A percentile compares a stretch with the other conserved stretches of the same genome.
These are phyloP conservation scores for Anomalospiza imberbis DNA, from an alignment of 2,797 vertebrate genomes.

Conservation along the genomic window DNA sequence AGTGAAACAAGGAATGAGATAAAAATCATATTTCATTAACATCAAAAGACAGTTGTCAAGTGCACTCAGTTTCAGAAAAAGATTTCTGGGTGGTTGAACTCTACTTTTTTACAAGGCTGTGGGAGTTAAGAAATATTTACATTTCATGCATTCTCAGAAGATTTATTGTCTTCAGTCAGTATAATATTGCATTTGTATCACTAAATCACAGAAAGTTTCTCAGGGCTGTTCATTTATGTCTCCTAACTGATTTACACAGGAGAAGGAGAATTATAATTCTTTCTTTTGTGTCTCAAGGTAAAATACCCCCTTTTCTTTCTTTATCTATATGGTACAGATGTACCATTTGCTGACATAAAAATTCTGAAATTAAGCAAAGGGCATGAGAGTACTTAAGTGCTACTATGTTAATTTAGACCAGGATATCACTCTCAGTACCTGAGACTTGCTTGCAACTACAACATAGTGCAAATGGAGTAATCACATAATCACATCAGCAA, in stretches of 20 bases:
- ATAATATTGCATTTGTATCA: neutral
- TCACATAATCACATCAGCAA: neutral
- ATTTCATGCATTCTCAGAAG: neutral
- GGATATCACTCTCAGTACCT: neutral
- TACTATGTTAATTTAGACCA: neutral
- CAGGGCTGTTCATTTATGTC: neutral
- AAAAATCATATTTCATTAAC: neutral
- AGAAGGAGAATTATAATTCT: neutral
- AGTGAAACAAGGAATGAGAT: neutral
- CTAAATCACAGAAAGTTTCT: neutral
- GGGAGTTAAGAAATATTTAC: constrained; percentile 1
- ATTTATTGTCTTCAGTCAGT: neutral
- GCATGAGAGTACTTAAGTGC: neutral
- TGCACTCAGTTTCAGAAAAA: neutral
- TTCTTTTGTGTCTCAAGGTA: neutral
- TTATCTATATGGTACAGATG: neutral
- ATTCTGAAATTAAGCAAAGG: neutral
- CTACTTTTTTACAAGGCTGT: neutral
- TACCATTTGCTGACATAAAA: neutral
- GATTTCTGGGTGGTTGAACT: neutral
- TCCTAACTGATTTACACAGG: neutral
- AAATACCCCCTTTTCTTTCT: neutral
- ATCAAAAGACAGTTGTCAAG: neutral
- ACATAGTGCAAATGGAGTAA: neutral
- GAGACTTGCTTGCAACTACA: neutral